Percentiles rank a stretch among this genome's conserved stretches.
phyloP scores from a whole-genome alignment of 2,113 vertebrate genomes.

The Trogon melanurus region DNA sequence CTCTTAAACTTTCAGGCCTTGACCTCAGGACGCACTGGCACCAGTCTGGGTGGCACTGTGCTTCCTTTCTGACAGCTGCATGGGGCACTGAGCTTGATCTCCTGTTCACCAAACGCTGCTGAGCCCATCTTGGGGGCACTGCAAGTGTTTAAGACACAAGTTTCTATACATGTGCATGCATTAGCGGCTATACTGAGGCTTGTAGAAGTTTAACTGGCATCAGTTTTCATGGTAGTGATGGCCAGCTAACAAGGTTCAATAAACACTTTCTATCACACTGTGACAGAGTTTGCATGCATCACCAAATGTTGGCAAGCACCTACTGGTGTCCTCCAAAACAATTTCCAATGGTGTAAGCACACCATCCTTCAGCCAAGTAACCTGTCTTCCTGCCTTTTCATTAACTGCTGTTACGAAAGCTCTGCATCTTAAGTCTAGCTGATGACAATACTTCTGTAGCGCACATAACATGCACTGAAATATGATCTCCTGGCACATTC shows the following conservation, averaged over 20 bases:
- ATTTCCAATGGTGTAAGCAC: neutral
- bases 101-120: neutral
- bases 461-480: neutral
- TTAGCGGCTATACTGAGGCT: neutral
- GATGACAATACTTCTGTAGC: neutral
- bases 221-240: neutral
- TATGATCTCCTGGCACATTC: neutral
- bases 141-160: rapidly evolving
- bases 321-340: neutral
- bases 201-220: neutral
- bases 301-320: neutral
- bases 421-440: neutral
- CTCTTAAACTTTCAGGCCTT: neutral
- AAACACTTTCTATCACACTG: neutral
- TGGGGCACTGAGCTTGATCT: neutral
- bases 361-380: neutral
- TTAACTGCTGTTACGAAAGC: neutral
- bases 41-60: neutral
- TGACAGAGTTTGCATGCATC: neutral
- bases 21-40: neutral
- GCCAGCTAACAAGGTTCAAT: neutral
- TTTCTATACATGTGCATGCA: neutral
- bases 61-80: neutral
- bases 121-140: neutral
- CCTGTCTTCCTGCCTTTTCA: neutral